Conservation (phyloP, 2,113 vertebrate species). For the Phyllostomus hastatus region DNA sequence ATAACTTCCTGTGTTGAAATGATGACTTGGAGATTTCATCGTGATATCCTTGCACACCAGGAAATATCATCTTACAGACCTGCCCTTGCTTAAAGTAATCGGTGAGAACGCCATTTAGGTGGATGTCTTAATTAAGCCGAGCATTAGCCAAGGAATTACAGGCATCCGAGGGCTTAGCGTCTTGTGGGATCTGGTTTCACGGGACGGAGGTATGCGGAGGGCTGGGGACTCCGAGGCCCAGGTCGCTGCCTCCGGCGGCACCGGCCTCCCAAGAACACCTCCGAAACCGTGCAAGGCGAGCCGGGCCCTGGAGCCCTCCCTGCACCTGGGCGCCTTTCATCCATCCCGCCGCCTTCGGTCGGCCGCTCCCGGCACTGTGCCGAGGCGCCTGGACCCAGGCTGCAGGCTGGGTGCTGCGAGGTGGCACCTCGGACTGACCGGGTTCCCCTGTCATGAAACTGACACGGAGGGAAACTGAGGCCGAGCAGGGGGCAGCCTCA, state of each 20-base stretch:
- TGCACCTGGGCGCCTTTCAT: not conserved
- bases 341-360: not conserved
- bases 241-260: rapidly evolving
- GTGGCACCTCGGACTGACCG: not conserved
- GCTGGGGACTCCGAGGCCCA: not conserved
- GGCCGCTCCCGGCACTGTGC: not conserved
- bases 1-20: constrained; percentile 74
- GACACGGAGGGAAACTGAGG: not conserved
- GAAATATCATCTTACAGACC: constrained; percentile 77
- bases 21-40: constrained; percentile 69
- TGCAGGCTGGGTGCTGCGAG: not conserved
- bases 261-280: rapidly evolving
- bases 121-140: constrained; percentile 43
- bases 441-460: not conserved
- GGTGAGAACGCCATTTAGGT: constrained; percentile 56
- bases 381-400: not conserved
- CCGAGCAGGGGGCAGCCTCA: not conserved
- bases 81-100: constrained; percentile 59
- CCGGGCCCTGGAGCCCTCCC: not conserved
- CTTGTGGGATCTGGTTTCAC: constrained; percentile 60
- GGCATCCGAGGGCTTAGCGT: constrained; percentile 5
- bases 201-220: not conserved
- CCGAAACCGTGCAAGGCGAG: not conserved
- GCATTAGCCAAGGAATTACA: constrained; percentile 45
- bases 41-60: constrained; percentile 59